Conservation (phyloP, 2,113 vertebrate genomes). For the Anguilla japonica region DNA sequence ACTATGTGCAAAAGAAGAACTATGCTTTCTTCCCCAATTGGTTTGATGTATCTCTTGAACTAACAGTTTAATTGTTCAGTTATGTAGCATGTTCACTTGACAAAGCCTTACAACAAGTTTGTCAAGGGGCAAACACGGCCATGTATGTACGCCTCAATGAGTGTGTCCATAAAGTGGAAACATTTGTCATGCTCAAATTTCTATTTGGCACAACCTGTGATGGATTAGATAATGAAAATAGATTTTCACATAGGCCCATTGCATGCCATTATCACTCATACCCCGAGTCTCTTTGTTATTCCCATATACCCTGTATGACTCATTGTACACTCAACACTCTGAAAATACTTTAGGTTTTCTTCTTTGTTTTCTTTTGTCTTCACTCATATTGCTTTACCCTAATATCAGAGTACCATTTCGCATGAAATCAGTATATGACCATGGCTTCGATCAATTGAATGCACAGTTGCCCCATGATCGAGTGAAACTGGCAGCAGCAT, state of each 20-base stretch:
- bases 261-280: not conserved
- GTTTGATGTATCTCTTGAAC: not conserved
- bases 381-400: not conserved
- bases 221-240: not conserved
- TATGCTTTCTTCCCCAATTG: not conserved
- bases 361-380: not conserved
- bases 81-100: not conserved
- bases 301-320: not conserved
- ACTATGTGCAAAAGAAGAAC: not conserved
- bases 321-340: not conserved
- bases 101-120: not conserved
- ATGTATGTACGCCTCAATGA: not conserved
- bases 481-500: not conserved
- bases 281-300: not conserved
- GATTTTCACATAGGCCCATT: not conserved
- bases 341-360: not conserved
- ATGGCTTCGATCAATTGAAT: too few species aligned
- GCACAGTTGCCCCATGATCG: too few species aligned
- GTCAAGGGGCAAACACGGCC: not conserved
- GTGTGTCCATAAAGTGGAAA: not conserved
- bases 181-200: not conserved
- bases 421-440: not conserved
- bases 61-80: not conserved
- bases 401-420: not conserved
- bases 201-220: not conserved